phyloP scores from a whole-genome alignment of 2,888 invertebrate species.

The Tricholauxania praeusta region DNA sequence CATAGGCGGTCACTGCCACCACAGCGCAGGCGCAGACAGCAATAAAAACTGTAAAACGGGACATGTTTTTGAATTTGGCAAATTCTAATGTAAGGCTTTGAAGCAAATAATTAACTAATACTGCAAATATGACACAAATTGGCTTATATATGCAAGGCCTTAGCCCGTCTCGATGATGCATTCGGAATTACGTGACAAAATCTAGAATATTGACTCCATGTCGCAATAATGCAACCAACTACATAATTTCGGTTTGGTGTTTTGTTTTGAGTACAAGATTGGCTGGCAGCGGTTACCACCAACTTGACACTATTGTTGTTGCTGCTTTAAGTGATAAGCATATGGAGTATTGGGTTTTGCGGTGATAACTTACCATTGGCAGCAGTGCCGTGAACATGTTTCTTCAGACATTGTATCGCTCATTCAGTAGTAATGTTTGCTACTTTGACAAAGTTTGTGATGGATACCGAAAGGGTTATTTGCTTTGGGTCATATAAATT shows the following conservation, averaged over 20 bases:
- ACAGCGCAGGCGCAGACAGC: constrained; percentile 41
- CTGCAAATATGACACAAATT: constrained; percentile 53
- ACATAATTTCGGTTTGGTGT: neutral
- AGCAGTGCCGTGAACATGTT: constrained; percentile 15
- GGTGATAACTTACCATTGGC: neutral
- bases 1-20: constrained; percentile 28
- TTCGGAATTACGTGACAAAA: constrained; percentile 60
- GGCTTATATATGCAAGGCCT: constrained; percentile 60
- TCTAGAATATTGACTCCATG: constrained; percentile 42
- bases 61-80: constrained; percentile 50
- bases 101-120: constrained; percentile 59
- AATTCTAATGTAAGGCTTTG: constrained; percentile 49
- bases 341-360: too few species aligned
- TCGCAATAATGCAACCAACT: neutral
- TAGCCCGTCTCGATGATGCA: constrained; percentile 45
- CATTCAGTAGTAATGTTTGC: neutral
- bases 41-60: constrained; percentile 48
- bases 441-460: too few species aligned
- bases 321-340: neutral
- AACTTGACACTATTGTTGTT: neutral
- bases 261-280: constrained; percentile 8
- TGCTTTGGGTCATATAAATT: too few species aligned
- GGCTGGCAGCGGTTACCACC: constrained; percentile 1
- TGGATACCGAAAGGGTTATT: too few species aligned
- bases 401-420: constrained; percentile 20